Base-by-base conservation (phyloP, 2,113 vertebrate genomes). In the Laticauda colubrina region DNA sequence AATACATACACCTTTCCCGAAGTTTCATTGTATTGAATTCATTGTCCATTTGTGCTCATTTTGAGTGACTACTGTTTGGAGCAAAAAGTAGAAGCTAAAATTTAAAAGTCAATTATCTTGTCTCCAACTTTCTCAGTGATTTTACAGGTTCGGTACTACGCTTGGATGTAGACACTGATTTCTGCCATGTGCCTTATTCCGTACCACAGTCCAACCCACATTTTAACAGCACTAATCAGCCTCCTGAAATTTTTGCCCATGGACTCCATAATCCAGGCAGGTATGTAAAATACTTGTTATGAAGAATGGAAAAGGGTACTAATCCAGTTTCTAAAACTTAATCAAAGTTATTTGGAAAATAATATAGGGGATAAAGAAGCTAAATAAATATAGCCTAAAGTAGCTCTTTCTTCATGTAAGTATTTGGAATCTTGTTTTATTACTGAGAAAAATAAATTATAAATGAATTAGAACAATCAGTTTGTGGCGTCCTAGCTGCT, bases 171-270 rank as follows among this genome's bases (percentile, higher is more conserved):
- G 98, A 99, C 94, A 98, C 98, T 15, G 98, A 99, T 91, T 94
- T 97, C 94, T 99, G 99, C 94, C 96, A 94, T 0, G 98, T 98
- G 43, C 98, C 98, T 5, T 99, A 99, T 53, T 98, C 98, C 94
- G 99, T 99, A 94, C 99, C 99, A 0, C 96, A 96, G 94, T 98
- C 98, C 97, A 99, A 99, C 95, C 99, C 99, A 0, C 99, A 99
- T 95, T 99, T 99, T 96, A 99, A 99, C 64, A 99, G 99, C 97
- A 99, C 99, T 96, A 99, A 99, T 96, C 99, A 99, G 93, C 99
- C 99, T 20, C 99, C 99, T 1, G 99, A 99, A 97, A 99, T 99
- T 85, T 99, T 99, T 97, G 99, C 99, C 54, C 99, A 99, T 18
- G 99, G 99, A 88, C 98, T 99, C 91, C 99, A 99, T 92, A 99